Conservation (phyloP, 2,797 vertebrate species). For the Hypotaenidia okinawae region DNA sequence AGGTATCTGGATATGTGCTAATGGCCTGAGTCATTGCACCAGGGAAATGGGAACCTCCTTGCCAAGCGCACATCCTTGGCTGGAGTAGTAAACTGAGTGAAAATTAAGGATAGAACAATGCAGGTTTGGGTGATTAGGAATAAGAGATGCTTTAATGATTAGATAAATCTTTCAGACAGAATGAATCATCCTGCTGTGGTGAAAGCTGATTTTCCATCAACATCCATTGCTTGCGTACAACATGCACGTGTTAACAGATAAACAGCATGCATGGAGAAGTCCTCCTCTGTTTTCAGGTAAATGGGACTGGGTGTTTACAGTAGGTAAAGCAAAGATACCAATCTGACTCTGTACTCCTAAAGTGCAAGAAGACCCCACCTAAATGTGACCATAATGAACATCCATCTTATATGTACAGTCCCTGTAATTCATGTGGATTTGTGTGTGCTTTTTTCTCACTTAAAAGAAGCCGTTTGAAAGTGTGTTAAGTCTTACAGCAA, state of each 20-base stretch:
- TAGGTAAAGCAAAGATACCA: neutral
- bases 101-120: slow-evolving; percentile 28
- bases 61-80: slow-evolving; percentile 32
- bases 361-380: neutral
- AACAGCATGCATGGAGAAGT: neutral
- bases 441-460: neutral
- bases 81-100: neutral
- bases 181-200: neutral
- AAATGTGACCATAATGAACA: neutral
- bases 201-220: neutral
- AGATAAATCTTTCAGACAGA: neutral
- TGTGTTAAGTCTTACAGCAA: neutral
- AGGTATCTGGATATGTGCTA: slow-evolving; percentile 10
- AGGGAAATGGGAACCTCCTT: slow-evolving; percentile 22
- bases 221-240: neutral
- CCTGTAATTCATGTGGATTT: neutral
- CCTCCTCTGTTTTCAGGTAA: neutral
- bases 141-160: slow-evolving; percentile 30
- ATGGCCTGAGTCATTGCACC: slow-evolving; percentile 1
- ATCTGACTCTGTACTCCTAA: neutral
- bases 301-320: neutral
- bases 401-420: neutral
- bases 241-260: neutral
- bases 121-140: neutral
- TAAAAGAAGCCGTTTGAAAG: neutral